Percentiles rank a stretch among this genome's conserved stretches.
Evolutionary conservation across 2,113 vertebrate genomes (phyloP).

Genomic region (Falcunculus frontatus): DNA sequence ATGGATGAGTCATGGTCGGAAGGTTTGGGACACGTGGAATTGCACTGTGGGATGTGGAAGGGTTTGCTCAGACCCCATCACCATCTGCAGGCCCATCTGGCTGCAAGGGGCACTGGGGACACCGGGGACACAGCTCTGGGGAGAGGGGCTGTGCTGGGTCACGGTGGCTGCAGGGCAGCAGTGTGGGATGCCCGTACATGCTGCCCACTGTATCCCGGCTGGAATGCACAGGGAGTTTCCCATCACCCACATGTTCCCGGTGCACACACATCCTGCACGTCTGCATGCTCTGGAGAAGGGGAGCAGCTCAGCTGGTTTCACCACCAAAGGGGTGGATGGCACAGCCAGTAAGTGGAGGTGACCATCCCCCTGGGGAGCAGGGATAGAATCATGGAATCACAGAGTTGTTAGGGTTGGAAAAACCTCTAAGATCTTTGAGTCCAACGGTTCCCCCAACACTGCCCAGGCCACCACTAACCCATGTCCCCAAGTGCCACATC

Average conservation of each 20-base stretch:
- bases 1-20: rapidly evolving
- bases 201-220: not conserved
- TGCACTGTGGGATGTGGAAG: not conserved
- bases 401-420: not conserved
- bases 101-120: not conserved
- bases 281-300: not conserved
- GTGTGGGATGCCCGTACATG: not conserved
- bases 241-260: rapidly evolving
- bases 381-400: not conserved
- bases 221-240: not conserved
- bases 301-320: not conserved
- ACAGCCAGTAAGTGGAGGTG: not conserved
- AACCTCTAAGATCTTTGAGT: not conserved
- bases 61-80: not conserved
- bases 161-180: not conserved
- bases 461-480: not conserved
- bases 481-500: not conserved
- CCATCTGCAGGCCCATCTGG: not conserved
- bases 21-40: rapidly evolving
- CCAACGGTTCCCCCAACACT: not conserved
- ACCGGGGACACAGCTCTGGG: not conserved
- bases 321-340: not conserved
- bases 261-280: not conserved
- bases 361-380: not conserved
- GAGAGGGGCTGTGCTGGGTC: not conserved